Percentiles rank a stretch among this genome's conserved stretches.
These are phyloP conservation scores for Pemphigus obesinymphae DNA, from an alignment of 1,140 invertebrate genomes.

Conservation along the genomic window DNA sequence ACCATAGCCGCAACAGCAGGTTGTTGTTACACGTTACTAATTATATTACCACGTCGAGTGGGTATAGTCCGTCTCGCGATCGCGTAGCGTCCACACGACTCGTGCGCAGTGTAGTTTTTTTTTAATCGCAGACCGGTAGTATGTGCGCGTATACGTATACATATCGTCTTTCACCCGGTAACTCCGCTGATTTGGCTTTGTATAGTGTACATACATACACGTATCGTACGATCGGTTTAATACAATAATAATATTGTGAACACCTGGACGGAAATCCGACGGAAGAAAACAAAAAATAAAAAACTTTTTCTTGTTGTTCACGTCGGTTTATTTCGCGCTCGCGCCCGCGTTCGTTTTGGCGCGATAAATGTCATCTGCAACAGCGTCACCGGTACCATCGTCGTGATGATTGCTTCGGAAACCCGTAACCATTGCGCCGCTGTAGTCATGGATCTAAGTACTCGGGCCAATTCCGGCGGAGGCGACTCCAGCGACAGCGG, in stretches of 20 bases:
- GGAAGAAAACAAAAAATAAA: not conserved
- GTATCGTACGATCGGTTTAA: no score
- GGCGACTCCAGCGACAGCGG: not conserved
- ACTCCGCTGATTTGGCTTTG: no score
- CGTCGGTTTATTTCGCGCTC: not conserved
- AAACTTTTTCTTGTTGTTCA: not conserved
- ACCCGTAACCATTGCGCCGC: constrained; percentile 10
- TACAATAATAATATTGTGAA: no score
- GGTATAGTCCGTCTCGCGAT: not conserved
- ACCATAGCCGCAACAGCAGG: not conserved
- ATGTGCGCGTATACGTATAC: not conserved
- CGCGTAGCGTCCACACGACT: not conserved
- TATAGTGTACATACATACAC: no score
- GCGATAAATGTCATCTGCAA: constrained; percentile 2
- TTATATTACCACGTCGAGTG: no score
- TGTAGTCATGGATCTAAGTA: constrained; percentile 15
- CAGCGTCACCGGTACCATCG: not conserved
- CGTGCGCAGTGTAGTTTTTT: not conserved
- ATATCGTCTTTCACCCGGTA: not conserved
- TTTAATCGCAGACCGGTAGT: not conserved
- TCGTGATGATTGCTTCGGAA: constrained; percentile 18
- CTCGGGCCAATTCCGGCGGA: not conserved
- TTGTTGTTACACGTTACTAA: not conserved
- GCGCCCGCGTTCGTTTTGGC: no score
- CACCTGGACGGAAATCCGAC: no score